Conservation (phyloP, 2,113 vertebrate species). For the Scytalopus superciliaris region DNA sequence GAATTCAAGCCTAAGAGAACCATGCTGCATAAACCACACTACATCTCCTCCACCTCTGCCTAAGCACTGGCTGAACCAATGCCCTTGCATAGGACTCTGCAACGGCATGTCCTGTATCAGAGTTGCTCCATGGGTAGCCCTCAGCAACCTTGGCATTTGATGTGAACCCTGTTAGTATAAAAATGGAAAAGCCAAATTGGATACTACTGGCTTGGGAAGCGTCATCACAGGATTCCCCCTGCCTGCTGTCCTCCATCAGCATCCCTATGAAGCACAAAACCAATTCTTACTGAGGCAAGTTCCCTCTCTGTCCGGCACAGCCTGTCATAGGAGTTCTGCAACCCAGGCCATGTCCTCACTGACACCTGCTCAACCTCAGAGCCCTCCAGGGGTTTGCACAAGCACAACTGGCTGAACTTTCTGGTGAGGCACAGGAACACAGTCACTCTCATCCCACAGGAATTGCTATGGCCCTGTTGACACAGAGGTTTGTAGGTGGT, state of each 20-base stretch:
- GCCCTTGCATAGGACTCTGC: background rate
- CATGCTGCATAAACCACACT: accelerated
- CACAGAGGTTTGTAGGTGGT: background rate
- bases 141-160: background rate
- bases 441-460: background rate
- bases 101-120: background rate
- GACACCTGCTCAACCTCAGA: conserved; percentile 45
- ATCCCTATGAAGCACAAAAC: background rate
- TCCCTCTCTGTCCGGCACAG: background rate
- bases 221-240: background rate
- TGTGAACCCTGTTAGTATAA: background rate
- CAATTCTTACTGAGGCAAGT: background rate
- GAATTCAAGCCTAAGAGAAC: background rate
- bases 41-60: background rate
- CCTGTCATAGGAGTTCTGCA: background rate
- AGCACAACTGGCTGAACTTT: conserved; percentile 21
- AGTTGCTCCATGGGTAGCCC: background rate
- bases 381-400: conserved; percentile 20
- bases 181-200: background rate
- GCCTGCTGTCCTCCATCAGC: background rate
- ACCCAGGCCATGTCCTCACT: background rate
- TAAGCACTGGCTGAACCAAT: background rate
- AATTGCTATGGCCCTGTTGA: background rate
- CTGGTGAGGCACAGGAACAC: background rate
- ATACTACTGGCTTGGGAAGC: background rate